A percentile compares a stretch with the other conserved stretches of the same genome.
Evolutionary conservation across 1,140 invertebrate species (phyloP).

Genomic region (Rhyzopertha dominica): DNA sequence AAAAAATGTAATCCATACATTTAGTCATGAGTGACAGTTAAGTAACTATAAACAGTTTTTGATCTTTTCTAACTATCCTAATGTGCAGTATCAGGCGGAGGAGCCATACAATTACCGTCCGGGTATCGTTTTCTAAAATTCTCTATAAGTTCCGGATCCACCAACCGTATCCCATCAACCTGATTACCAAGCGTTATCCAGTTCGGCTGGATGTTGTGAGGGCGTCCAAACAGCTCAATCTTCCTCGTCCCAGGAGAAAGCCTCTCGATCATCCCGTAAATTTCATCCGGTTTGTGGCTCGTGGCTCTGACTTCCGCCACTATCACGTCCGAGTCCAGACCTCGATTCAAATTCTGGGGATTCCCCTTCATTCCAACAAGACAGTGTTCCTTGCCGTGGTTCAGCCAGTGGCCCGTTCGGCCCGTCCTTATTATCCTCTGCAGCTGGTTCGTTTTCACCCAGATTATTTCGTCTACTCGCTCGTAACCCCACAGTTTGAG

Average conservation of each 20-base stretch:
- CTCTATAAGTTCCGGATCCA: constrained; percentile 87
- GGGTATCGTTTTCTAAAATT: constrained; percentile 89
- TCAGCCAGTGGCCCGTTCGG: constrained; percentile 95
- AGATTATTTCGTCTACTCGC: constrained; percentile 94
- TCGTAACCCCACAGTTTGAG: constrained; percentile 93
- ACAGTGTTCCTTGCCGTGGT: constrained; percentile 98
- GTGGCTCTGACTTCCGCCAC: constrained; percentile 97
- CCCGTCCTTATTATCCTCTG: constrained; percentile 96
- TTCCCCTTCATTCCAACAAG: constrained; percentile 95
- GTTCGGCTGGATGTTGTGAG: constrained; percentile 97
- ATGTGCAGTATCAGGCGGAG: constrained; percentile 43
- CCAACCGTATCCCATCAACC: constrained; percentile 87
- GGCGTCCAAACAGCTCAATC: constrained; percentile 95
- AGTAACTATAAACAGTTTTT: too few species aligned
- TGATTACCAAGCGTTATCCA: constrained; percentile 97
- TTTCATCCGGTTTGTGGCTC: constrained; percentile 97
- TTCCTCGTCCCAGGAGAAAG: constrained; percentile 90
- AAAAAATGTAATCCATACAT: too few species aligned
- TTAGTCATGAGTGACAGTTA: too few species aligned
- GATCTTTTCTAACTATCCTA: too few species aligned
- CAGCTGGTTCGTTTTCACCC: constrained; percentile 98
- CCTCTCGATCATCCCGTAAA: constrained; percentile 88
- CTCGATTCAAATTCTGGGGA: constrained; percentile 84
- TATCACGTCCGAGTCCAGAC: constrained; percentile 96
- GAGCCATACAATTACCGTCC: constrained; percentile 83